Evolutionary conservation across 2,113 vertebrate species (phyloP).

Genomic region (Lampris megalopsis): DNA sequence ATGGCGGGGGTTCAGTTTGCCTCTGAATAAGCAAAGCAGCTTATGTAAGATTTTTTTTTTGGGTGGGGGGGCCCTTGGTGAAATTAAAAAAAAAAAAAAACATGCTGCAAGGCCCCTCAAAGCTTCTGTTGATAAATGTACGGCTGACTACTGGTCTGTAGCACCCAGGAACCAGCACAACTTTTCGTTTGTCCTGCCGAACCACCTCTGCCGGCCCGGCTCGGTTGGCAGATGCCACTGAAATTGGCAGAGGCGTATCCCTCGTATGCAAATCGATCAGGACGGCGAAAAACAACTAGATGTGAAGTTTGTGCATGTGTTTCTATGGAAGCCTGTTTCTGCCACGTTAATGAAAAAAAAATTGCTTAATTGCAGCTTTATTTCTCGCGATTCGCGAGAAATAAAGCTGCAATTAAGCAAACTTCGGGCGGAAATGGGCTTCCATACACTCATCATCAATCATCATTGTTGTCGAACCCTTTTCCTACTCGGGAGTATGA

Average conservation of each 20-base stretch:
- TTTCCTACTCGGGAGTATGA: background rate
- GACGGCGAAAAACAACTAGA: background rate
- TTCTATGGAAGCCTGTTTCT: background rate
- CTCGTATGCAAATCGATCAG: constrained; percentile 46
- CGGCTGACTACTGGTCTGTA: constrained; percentile 54
- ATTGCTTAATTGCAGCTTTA: no score
- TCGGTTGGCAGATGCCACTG: background rate
- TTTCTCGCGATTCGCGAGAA: no score
- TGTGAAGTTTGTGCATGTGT: background rate
- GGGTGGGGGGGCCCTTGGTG: constrained; percentile 53
- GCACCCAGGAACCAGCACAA: constrained; percentile 47
- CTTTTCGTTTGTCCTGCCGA: constrained; percentile 25
- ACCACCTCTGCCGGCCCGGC: constrained; percentile 8
- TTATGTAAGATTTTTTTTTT: constrained; percentile 68
- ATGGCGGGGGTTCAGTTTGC: constrained; percentile 45
- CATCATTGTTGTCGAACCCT: constrained; percentile 11
- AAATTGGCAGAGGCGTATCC: constrained; percentile 32
- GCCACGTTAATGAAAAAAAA: no score
- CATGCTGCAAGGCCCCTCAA: constrained; percentile 59
- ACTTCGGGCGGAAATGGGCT: no score
- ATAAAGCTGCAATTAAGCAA: no score
- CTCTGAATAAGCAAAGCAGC: constrained; percentile 71
- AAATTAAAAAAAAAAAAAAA: constrained; percentile 54
- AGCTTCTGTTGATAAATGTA: constrained; percentile 67
- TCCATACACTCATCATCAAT: background rate